phyloP scores from a whole-genome alignment of 35 echinoderm and acorn worm species.

The Ophioderma brevispina region DNA sequence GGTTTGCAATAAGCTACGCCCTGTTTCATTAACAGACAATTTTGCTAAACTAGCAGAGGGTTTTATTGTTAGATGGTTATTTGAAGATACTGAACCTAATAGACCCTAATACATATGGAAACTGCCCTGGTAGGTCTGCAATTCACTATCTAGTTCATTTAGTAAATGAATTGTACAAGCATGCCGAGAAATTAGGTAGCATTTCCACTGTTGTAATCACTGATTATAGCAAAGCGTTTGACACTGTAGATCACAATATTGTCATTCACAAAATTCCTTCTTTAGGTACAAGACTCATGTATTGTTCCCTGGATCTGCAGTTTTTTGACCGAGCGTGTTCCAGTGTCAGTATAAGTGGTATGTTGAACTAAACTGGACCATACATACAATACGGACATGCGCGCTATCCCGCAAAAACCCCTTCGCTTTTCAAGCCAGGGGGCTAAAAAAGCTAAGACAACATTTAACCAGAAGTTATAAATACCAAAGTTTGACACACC shows the following conservation, averaged over 20 bases:
- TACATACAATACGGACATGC: no score
- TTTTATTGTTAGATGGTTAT: no score
- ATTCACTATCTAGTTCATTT: not conserved
- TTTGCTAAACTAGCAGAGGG: no score
- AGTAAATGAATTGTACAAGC: not conserved
- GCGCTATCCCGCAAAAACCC: no score
- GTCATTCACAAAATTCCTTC: not conserved
- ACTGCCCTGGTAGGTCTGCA: not conserved
- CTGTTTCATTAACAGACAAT: no score
- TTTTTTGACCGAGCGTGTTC: not conserved
- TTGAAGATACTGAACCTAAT: no score
- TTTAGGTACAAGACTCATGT: not conserved
- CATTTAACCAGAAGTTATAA: no score
- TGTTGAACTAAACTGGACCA: not conserved
- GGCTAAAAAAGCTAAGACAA: no score
- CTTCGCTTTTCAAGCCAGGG: no score
- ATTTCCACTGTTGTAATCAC: not conserved
- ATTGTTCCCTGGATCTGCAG: not conserved
- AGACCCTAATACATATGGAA: no score
- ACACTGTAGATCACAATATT: not conserved
- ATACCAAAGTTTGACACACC: no score
- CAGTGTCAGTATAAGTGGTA: not conserved
- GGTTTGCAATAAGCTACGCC: no score
- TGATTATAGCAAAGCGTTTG: not conserved
- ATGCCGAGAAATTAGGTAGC: not conserved